phyloP scores from a whole-genome alignment of 2,113 vertebrate genomes.

The Hassar affinis region DNA sequence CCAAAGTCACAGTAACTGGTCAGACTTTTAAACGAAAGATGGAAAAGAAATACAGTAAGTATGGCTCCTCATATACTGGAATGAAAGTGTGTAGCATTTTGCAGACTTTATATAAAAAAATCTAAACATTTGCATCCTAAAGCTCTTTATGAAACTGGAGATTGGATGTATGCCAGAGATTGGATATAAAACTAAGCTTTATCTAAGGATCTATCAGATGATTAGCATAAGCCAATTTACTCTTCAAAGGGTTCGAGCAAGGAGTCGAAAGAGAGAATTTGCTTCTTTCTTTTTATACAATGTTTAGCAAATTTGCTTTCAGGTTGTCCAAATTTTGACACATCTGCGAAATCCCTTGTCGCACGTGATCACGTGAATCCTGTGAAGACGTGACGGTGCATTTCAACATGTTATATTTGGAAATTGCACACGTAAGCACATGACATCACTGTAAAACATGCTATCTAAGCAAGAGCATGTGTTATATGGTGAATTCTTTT shows the following conservation, averaged over 20 bases:
- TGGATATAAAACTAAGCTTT: not conserved
- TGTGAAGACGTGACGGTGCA: not conserved
- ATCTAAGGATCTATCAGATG: not conserved
- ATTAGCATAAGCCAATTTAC: too few relatives aligned
- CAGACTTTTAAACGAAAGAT: not conserved
- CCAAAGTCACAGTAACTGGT: not conserved
- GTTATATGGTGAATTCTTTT: too few relatives aligned
- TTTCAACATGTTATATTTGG: not conserved
- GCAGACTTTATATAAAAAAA: not conserved
- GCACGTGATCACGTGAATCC: not conserved
- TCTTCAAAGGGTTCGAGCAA: not conserved
- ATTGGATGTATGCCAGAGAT: not conserved
- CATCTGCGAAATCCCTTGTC: too few relatives aligned
- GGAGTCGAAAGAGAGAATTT: not conserved
- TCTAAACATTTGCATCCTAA: not conserved
- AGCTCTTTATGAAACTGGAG: not conserved
- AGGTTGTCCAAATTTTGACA: not conserved
- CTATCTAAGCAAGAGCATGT: too few relatives aligned
- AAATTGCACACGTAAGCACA: not conserved
- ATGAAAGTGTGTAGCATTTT: not conserved
- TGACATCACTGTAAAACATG: not conserved
- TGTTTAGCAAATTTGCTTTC: not conserved
- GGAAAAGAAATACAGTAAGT: not conserved
- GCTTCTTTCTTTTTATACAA: not conserved
- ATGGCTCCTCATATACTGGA: not conserved